Percentiles rank a stretch among this genome's conserved stretches.
These are phyloP conservation scores for Dolichoris vasculosae DNA, from an alignment of 1,140 invertebrate species.

Conservation along the genomic window DNA sequence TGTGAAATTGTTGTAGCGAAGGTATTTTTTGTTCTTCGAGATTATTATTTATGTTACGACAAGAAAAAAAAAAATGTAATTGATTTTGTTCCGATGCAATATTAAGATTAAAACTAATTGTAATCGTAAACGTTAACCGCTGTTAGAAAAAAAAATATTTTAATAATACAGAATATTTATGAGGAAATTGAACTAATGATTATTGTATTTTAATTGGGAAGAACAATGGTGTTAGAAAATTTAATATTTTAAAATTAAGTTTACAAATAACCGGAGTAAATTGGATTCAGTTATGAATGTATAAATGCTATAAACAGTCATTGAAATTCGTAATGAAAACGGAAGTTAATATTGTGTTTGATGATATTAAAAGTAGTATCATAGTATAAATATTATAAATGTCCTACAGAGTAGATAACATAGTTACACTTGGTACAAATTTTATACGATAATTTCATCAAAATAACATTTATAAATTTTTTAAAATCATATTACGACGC, in stretches of 20 bases:
- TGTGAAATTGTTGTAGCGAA: neutral
- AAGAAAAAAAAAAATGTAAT: neutral
- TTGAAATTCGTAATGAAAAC: neutral
- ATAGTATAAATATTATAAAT: constrained; percentile 8
- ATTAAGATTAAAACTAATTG: neutral
- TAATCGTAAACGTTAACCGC: neutral
- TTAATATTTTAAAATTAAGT: neutral
- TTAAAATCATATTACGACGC: neutral
- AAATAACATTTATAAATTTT: constrained; percentile 10
- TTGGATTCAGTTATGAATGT: neutral
- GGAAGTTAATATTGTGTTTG: neutral
- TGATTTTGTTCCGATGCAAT: neutral
- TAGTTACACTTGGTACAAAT: constrained; percentile 32
- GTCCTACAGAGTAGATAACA: neutral
- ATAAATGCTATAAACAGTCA: neutral
- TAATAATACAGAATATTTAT: neutral
- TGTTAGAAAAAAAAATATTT: neutral
- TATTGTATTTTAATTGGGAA: constrained; percentile 5
- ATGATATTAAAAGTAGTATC: neutral
- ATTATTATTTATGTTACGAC: constrained; percentile 8
- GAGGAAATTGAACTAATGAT: constrained; percentile 3
- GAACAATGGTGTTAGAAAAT: neutral
- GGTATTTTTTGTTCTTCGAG: neutral
- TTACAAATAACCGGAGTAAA: constrained; percentile 10
- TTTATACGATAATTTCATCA: neutral